Evolutionary conservation across 2,797 vertebrate genomes (phyloP).

Genomic region (Selene dorsalis): DNA sequence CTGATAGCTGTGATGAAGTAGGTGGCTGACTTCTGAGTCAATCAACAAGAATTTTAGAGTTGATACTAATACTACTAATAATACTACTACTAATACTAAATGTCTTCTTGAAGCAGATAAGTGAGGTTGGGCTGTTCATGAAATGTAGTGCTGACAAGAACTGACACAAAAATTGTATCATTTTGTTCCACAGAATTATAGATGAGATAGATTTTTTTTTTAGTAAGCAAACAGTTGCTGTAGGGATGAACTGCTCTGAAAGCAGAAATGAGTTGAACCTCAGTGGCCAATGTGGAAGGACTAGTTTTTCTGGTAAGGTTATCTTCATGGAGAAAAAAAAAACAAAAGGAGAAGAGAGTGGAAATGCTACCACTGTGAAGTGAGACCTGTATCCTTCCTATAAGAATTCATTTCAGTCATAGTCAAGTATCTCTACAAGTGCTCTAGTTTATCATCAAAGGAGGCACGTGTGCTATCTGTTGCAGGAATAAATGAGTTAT

Average conservation of each 20-base stretch:
- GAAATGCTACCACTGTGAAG: background rate
- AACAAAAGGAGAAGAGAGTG: background rate
- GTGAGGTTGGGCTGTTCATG: background rate
- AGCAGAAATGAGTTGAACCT: background rate
- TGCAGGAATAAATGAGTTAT: background rate
- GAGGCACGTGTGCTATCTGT: constrained; percentile 4
- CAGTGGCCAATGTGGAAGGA: background rate
- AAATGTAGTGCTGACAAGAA: background rate
- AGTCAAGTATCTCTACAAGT: background rate
- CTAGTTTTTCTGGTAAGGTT: constrained; percentile 25
- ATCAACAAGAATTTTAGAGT: background rate
- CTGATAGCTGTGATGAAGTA: background rate
- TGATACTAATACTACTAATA: too few species aligned
- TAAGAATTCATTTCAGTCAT: background rate
- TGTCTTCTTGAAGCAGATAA: background rate
- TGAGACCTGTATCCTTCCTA: background rate
- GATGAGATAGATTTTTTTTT: background rate
- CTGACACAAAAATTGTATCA: background rate
- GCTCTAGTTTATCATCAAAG: constrained; percentile 24
- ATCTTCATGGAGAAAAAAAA: constrained; percentile 7
- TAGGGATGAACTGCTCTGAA: background rate
- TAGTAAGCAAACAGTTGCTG: constrained; percentile 3
- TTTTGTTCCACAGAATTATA: background rate
- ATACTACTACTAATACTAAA: too few species aligned
- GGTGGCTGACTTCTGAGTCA: background rate